A percentile compares a stretch with the other conserved stretches of the same genome.
Evolutionary conservation across 2,797 vertebrate genomes (phyloP).

Genomic region (Sebastes taczanowskii): DNA sequence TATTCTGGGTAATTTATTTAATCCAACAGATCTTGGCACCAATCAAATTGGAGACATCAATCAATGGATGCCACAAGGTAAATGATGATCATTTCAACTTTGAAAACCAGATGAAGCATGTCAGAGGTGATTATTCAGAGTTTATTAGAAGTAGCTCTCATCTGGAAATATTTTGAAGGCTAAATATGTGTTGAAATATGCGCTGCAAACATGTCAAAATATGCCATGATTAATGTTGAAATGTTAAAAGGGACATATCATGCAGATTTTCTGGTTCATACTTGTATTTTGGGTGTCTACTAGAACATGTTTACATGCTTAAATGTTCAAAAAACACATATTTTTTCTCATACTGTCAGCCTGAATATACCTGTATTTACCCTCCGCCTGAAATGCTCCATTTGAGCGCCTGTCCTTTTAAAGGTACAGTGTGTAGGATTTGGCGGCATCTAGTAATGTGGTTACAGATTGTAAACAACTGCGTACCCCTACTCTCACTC

Average conservation of each 20-base stretch:
- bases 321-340: not conserved
- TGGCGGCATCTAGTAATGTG: not conserved
- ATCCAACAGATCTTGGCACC: not conserved
- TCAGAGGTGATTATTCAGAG: not conserved
- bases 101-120: conserved; percentile 10
- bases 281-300: not conserved
- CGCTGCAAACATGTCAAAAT: not conserved
- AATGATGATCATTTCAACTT: not conserved
- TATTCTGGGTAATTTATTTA: conserved; percentile 16
- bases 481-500: not conserved
- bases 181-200: not conserved
- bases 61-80: not conserved
- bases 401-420: not conserved
- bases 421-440: not conserved
- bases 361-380: not conserved
- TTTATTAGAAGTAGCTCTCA: not conserved
- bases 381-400: not conserved
- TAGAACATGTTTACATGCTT: not conserved
- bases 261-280: not conserved
- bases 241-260: not conserved
- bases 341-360: not conserved
- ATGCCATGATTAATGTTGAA: not conserved
- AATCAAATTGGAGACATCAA: conserved; percentile 17
- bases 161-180: not conserved
- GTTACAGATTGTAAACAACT: not conserved